A percentile compares a stretch with the other conserved stretches of the same genome.
phyloP scores from a whole-genome alignment of 2,797 vertebrate genomes.

The Apogon talboti region DNA sequence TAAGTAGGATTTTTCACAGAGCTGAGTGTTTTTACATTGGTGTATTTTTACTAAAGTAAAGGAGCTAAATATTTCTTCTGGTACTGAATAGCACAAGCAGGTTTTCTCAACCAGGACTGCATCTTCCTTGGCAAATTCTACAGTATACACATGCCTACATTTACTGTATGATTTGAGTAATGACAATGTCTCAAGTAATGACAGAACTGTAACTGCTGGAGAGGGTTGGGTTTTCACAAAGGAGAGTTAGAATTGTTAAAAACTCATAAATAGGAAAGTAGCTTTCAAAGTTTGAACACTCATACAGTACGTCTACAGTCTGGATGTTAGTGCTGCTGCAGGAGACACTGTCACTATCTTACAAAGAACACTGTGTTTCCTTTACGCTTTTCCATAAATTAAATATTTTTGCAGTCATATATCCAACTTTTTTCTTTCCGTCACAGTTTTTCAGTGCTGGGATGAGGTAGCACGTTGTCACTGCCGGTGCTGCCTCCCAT shows the following conservation, averaged over 20 bases:
- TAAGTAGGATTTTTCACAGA: too few species aligned
- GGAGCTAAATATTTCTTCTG: too few species aligned
- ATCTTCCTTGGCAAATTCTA: background rate
- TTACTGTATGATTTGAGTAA: background rate
- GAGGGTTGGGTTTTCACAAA: background rate
- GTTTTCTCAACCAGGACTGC: background rate
- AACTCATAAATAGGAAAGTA: conserved; percentile 16
- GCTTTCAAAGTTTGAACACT: conserved; percentile 7
- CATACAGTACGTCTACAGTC: background rate
- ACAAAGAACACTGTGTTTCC: too few species aligned
- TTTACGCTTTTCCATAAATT: conserved; percentile 34
- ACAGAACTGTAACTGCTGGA: background rate
- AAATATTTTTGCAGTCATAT: conserved; percentile 23
- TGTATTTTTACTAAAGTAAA: too few species aligned
- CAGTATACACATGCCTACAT: background rate
- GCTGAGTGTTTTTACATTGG: too few species aligned
- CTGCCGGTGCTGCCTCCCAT: background rate
- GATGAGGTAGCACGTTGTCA: background rate
- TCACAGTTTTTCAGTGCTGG: conserved; percentile 5
- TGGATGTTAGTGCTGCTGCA: background rate
- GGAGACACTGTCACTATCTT: conserved; percentile 15
- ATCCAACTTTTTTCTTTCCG: background rate
- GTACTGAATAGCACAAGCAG: background rate
- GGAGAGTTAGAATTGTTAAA: background rate
- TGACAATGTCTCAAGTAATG: background rate